Conservation (phyloP, 2,113 vertebrate genomes). For the Apaloderma vittatum region DNA sequence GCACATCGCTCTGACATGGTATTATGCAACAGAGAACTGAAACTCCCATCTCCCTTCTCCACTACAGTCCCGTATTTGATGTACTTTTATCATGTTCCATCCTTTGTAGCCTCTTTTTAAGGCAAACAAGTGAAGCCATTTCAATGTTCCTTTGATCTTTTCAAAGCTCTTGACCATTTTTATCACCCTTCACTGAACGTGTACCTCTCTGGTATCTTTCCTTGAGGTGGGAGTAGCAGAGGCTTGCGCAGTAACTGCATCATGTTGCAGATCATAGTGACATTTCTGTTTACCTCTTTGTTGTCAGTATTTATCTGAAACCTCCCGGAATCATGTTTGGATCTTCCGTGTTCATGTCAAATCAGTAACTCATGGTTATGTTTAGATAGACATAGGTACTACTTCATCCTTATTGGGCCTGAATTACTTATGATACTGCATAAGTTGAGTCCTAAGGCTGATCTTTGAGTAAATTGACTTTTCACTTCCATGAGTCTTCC, state of each 20-base stretch:
- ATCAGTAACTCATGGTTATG: background rate
- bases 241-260: background rate
- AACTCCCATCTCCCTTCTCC: background rate
- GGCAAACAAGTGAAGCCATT: background rate
- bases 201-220: background rate
- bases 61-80: background rate
- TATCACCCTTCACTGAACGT: background rate
- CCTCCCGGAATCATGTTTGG: background rate
- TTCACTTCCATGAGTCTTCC: background rate
- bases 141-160: background rate
- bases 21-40: background rate
- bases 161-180: background rate
- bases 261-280: background rate
- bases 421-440: background rate
- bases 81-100: background rate
- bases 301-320: background rate
- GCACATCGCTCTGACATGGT: background rate
- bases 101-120: background rate
- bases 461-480: slow-evolving; percentile 20
- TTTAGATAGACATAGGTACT: background rate
- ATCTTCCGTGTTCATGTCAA: background rate
- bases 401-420: background rate
- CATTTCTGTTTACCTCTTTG: background rate
- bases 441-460: background rate
- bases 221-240: background rate